These are phyloP conservation scores for Drosophila anceps DNA, from an alignment of 2,888 invertebrate genomes.

Conservation along the genomic window DNA sequence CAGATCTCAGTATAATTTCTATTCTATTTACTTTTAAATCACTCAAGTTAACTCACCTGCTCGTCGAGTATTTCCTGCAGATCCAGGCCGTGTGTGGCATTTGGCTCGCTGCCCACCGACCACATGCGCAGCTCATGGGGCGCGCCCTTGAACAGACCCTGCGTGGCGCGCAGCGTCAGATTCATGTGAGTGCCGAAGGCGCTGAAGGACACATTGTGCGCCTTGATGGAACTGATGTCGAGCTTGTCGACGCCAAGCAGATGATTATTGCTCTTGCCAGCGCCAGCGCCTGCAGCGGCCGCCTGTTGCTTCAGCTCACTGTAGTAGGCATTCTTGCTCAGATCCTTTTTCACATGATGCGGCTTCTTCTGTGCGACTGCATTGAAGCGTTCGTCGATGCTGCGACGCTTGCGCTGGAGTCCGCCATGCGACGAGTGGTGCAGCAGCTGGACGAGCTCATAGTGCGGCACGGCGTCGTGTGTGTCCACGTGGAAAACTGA, in stretches of 20 bases:
- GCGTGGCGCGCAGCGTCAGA: conserved; percentile 90
- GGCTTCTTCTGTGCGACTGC: conserved; percentile 36
- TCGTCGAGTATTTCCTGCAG: conserved; percentile 89
- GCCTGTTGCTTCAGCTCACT: conserved; percentile 82
- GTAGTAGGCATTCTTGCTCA: conserved; percentile 85
- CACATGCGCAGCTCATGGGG: conserved; percentile 89
- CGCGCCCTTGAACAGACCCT: conserved; percentile 90
- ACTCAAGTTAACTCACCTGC: conserved; percentile 75
- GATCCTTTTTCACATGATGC: conserved; percentile 85
- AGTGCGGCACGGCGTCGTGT: conserved; percentile 91
- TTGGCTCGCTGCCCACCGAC: conserved; percentile 91
- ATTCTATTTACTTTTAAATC: background rate
- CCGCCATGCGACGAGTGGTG: conserved; percentile 86
- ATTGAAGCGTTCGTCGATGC: conserved; percentile 76
- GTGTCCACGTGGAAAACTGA: conserved; percentile 93
- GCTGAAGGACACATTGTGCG: conserved; percentile 89
- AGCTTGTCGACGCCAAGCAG: conserved; percentile 42
- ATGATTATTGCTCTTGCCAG: conserved; percentile 51
- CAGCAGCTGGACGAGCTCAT: conserved; percentile 92
- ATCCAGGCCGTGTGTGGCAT: conserved; percentile 91
- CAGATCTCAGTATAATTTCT: too few species aligned
- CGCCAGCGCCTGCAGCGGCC: conserved; percentile 44
- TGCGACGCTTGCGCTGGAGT: conserved; percentile 74
- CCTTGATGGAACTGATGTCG: conserved; percentile 72
- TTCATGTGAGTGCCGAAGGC: conserved; percentile 93